A percentile compares a stretch with the other conserved stretches of the same genome.
Evolutionary conservation across 2,113 vertebrate species (phyloP).

Genomic region (Neogobius melanostomus): DNA sequence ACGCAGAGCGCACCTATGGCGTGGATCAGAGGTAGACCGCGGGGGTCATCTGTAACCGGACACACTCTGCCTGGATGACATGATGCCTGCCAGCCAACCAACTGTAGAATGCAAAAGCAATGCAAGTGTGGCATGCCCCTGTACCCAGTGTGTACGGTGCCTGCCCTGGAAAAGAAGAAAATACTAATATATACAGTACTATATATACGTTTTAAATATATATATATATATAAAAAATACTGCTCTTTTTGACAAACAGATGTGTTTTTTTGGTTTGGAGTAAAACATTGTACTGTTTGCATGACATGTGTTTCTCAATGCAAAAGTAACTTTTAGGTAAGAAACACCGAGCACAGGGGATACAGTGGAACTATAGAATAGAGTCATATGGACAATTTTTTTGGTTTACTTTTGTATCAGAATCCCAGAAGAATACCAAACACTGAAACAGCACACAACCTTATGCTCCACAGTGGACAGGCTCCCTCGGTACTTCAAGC

Average conservation of each 20-base stretch:
- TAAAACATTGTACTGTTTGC: slow-evolving; percentile 73
- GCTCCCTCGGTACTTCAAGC: slow-evolving; percentile 9
- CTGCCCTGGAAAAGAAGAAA: slow-evolving; percentile 75
- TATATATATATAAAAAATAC: slow-evolving; percentile 24
- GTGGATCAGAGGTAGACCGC: slow-evolving; percentile 18
- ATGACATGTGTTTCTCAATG: slow-evolving; percentile 79
- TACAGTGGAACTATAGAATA: slow-evolving; percentile 59
- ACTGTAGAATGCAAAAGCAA: slow-evolving; percentile 89
- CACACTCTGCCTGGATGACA: slow-evolving; percentile 79
- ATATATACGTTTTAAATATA: slow-evolving; percentile 38
- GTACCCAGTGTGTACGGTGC: slow-evolving; percentile 86
- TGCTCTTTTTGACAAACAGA: slow-evolving; percentile 83
- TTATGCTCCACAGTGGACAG: slow-evolving; percentile 16
- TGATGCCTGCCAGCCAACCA: slow-evolving; percentile 80
- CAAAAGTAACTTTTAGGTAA: slow-evolving; percentile 69
- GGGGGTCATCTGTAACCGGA: slow-evolving; percentile 8
- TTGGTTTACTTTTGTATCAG: slow-evolving; percentile 9
- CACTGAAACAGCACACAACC: slow-evolving; percentile 1
- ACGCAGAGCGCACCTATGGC: slow-evolving; percentile 47
- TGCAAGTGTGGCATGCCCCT: slow-evolving; percentile 92
- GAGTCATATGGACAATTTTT: slow-evolving; percentile 33
- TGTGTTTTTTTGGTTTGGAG: slow-evolving; percentile 70
- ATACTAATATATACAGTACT: slow-evolving; percentile 20
- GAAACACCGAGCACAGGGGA: slow-evolving; percentile 62
- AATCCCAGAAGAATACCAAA: slow-evolving; percentile 26